phyloP scores from a whole-genome alignment of 2,113 vertebrate genomes.

The Serinus canaria region DNA sequence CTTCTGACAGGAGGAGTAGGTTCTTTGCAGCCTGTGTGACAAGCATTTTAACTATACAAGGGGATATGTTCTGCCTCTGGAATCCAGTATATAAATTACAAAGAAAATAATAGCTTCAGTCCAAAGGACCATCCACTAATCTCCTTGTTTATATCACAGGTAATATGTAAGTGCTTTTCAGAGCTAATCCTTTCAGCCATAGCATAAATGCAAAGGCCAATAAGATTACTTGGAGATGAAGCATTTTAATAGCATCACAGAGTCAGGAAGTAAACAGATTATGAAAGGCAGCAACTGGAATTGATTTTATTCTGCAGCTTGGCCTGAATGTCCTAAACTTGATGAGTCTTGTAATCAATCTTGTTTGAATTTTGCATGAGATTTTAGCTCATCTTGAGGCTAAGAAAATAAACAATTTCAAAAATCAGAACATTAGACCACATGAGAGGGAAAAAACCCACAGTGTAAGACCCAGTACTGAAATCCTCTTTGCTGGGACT shows the following conservation, averaged over 20 bases:
- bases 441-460: background rate
- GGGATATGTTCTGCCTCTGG: background rate
- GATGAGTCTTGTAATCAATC: slow-evolving; percentile 26
- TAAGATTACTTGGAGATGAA: slow-evolving; percentile 8
- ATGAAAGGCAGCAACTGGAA: slow-evolving; percentile 25
- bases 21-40: background rate
- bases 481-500: background rate
- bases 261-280: slow-evolving; percentile 49
- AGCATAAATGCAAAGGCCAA: slow-evolving; percentile 6
- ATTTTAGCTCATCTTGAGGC: background rate
- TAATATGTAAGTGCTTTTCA: slow-evolving; percentile 26
- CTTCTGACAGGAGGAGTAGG: background rate
- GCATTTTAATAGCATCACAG: slow-evolving; percentile 42
- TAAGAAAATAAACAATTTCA: background rate
- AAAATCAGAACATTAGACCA: background rate
- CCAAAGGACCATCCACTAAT: background rate
- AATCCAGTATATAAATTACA: background rate
- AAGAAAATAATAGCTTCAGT: slow-evolving; percentile 9
- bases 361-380: slow-evolving; percentile 9
- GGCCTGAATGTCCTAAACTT: background rate
- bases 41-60: background rate
- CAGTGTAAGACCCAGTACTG: background rate
- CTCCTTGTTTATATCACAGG: slow-evolving; percentile 24
- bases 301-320: slow-evolving; percentile 44
- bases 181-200: slow-evolving; percentile 28